Percentiles rank a stretch among this genome's conserved stretches.
Evolutionary conservation across 2,888 invertebrate species (phyloP).

Genomic region (Pachymerium ferrugineum): DNA sequence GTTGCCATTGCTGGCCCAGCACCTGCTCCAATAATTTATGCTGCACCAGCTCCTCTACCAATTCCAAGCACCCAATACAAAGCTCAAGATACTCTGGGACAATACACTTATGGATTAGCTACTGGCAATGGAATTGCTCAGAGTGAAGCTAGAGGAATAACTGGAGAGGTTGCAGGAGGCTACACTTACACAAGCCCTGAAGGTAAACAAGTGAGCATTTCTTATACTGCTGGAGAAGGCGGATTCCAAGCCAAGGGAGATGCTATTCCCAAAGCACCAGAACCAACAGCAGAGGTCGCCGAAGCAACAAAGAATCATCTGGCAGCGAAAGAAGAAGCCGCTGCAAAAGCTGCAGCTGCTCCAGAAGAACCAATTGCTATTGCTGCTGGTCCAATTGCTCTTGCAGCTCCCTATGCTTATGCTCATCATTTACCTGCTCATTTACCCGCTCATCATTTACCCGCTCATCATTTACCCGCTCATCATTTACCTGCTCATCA

Average conservation of each 20-base stretch:
- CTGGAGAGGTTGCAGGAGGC: conserved; percentile 64
- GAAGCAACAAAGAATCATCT: conserved; percentile 6
- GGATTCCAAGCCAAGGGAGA: conserved; percentile 36
- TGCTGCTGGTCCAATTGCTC: neutral
- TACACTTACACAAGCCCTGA: conserved; percentile 62
- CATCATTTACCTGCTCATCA: neutral
- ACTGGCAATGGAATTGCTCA: conserved; percentile 65
- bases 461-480: neutral
- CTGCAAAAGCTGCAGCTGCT: conserved; percentile 9
- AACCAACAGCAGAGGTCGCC: conserved; percentile 21
- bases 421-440: neutral
- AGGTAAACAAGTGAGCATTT: conserved; percentile 58
- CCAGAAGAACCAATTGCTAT: too few relatives aligned
- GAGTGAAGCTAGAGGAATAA: conserved; percentile 62
- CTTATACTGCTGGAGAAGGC: conserved; percentile 56
- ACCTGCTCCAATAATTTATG: conserved; percentile 53
- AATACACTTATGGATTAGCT: conserved; percentile 65
- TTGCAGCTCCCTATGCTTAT: neutral
- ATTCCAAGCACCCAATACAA: conserved; percentile 60
- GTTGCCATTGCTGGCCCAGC: neutral
- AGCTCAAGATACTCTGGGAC: conserved; percentile 60
- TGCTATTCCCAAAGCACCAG: conserved; percentile 35
- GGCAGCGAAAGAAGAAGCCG: neutral
- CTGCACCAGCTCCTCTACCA: conserved; percentile 11
- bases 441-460: neutral